Evolutionary conservation across 1,140 invertebrate species (phyloP).

Genomic region (Neodiprion virginianus): DNA sequence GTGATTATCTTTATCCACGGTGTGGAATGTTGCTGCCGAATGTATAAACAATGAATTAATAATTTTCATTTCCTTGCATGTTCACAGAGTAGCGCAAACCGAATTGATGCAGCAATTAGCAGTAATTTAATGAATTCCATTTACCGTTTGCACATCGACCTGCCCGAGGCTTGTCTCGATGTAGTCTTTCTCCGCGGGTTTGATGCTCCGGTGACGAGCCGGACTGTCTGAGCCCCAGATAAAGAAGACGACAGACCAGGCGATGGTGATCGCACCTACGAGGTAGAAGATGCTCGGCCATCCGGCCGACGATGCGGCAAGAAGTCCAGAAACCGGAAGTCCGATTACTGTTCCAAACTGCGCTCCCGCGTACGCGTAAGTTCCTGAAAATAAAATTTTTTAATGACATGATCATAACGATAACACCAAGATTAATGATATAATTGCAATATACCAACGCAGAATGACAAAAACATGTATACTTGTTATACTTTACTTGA

Average conservation of each 20-base stretch:
- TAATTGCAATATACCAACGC: not conserved
- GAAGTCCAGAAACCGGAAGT: constrained; percentile 66
- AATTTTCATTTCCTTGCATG: not conserved
- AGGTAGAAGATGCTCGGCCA: constrained; percentile 70
- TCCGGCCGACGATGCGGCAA: constrained; percentile 64
- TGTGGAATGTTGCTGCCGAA: constrained; percentile 60
- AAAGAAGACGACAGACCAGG: constrained; percentile 51
- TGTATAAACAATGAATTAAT: constrained; percentile 10
- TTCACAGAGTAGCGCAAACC: too few relatives aligned
- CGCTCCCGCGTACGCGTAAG: constrained; percentile 60
- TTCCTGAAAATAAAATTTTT: constrained; percentile 33
- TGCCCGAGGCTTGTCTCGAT: constrained; percentile 63
- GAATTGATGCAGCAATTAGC: too few relatives aligned
- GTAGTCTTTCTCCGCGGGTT: constrained; percentile 55
- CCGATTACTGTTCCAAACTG: constrained; percentile 70
- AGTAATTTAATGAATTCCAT: not conserved
- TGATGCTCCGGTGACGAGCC: constrained; percentile 50
- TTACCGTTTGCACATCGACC: constrained; percentile 76
- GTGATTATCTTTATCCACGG: constrained; percentile 81
- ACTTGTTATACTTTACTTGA: constrained; percentile 12
- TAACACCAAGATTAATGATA: not conserved
- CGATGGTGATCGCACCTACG: constrained; percentile 61
- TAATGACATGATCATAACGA: too few relatives aligned
- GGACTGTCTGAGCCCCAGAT: constrained; percentile 62
- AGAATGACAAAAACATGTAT: constrained; percentile 4